These are phyloP conservation scores for Hesperia comma DNA, from an alignment of 2,888 invertebrate species.

Conservation along the genomic window DNA sequence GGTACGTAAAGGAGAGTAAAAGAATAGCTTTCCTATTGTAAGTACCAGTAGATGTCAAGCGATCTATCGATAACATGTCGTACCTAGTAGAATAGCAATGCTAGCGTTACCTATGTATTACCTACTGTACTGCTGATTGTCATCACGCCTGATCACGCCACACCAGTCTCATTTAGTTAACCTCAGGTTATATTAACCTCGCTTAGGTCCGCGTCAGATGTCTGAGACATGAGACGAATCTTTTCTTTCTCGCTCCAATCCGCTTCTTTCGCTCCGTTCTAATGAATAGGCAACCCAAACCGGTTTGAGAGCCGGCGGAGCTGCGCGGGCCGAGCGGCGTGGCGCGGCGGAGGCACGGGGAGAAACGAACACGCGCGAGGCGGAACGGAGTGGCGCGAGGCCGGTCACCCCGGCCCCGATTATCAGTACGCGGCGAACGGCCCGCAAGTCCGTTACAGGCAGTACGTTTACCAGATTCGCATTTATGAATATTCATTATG, in stretches of 20 bases:
- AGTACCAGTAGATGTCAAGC: too few species aligned
- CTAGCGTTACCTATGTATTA: too few species aligned
- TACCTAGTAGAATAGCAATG: too few species aligned
- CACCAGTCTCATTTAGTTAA: too few species aligned
- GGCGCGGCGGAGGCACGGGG: slow-evolving; percentile 39
- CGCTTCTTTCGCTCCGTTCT: slow-evolving; percentile 2
- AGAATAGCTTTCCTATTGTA: too few species aligned
- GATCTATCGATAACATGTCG: too few species aligned
- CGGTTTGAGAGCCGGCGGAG: slow-evolving; percentile 58
- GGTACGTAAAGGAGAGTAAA: too few species aligned
- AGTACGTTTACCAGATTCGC: too few species aligned
- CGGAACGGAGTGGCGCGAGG: slow-evolving; percentile 54
- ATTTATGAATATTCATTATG: slow-evolving; percentile 49
- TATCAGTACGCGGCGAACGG: slow-evolving; percentile 37
- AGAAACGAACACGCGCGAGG: slow-evolving; percentile 53
- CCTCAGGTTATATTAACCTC: too few species aligned
- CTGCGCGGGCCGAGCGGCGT: slow-evolving; percentile 46
- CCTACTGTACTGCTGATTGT: too few species aligned
- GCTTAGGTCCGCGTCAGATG: neutral
- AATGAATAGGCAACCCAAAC: slow-evolving; percentile 49
- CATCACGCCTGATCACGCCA: too few species aligned
- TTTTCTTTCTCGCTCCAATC: slow-evolving; percentile 2
- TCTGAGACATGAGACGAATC: neutral
- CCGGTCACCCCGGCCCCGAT: slow-evolving; percentile 46
- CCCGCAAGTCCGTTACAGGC: neutral